A percentile compares a stretch with the other conserved stretches of the same genome.
Conservation (phyloP, 1,140 invertebrate genomes). For the Popillia japonica region DNA sequence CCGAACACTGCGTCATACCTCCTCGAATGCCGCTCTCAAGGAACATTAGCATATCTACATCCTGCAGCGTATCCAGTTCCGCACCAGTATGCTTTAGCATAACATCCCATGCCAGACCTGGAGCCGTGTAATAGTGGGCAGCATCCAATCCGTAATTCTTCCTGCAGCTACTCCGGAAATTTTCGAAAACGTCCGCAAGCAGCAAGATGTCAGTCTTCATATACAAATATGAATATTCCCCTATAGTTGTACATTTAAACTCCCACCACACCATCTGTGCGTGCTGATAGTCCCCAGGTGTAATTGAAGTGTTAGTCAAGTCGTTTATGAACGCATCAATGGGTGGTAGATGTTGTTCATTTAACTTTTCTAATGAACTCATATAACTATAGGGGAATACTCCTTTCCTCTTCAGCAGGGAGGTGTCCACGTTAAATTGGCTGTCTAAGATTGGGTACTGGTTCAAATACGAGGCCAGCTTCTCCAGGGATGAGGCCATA, state of each 20-base stretch:
- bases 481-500: conserved; percentile 42
- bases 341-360: conserved; percentile 47
- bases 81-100: conserved; percentile 57
- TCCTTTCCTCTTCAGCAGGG: conserved; percentile 46
- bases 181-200: conserved; percentile 42
- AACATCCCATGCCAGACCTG: conserved; percentile 59
- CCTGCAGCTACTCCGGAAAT: conserved; percentile 35
- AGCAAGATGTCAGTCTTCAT: conserved; percentile 39
- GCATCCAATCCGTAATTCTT: conserved; percentile 49
- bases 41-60: conserved; percentile 53
- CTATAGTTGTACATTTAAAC: conserved; percentile 33
- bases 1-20: conserved; percentile 46
- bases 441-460: neutral
- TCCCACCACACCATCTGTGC: conserved; percentile 29
- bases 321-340: conserved; percentile 42
- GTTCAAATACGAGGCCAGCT: conserved; percentile 38
- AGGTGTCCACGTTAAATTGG: neutral
- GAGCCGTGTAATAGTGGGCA: conserved; percentile 57
- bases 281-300: conserved; percentile 36
- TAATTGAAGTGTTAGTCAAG: conserved; percentile 10
- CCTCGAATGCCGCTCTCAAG: conserved; percentile 52
- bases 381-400: conserved; percentile 52
- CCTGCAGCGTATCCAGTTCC: conserved; percentile 62
- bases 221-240: conserved; percentile 40
- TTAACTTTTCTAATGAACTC: conserved; percentile 42